These are phyloP conservation scores for Gnathonemus echidnorhynchus DNA, from an alignment of 2,113 vertebrate genomes.

Conservation along the genomic window DNA sequence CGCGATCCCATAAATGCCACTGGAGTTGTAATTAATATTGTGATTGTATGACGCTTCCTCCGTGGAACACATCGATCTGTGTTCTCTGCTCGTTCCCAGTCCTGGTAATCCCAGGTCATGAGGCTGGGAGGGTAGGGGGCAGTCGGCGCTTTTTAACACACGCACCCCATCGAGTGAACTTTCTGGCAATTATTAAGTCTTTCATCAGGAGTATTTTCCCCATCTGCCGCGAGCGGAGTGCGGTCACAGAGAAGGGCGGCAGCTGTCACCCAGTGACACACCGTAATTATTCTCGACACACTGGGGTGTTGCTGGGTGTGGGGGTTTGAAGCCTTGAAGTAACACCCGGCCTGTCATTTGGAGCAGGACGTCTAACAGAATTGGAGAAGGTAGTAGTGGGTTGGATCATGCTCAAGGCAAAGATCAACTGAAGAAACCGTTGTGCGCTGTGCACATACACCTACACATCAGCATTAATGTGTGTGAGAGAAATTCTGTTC, in stretches of 20 bases:
- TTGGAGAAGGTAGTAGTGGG: conserved; percentile 30
- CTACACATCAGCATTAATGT: not conserved
- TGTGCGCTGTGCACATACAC: not conserved
- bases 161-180: not conserved
- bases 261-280: conserved; percentile 14
- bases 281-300: conserved; percentile 11
- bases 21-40: not conserved
- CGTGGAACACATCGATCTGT: not conserved
- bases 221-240: not conserved
- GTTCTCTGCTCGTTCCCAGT: not conserved
- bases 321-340: not conserved
- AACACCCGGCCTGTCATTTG: conserved; percentile 39
- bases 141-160: not conserved
- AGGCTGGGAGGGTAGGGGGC: not conserved
- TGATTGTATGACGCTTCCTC: not conserved
- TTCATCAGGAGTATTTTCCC: not conserved
- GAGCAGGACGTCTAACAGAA: conserved; percentile 35
- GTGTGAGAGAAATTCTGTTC: not conserved
- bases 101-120: not conserved
- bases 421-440: conserved; percentile 40
- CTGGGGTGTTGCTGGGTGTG: not conserved
- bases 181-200: not conserved
- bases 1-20: not conserved
- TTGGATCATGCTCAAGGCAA: conserved; percentile 42
- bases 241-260: not conserved